Evolutionary conservation across 2,797 vertebrate species (phyloP), one percentile per base, ranked within the genome.

Genomic region (Luscinia luscinia): DNA sequence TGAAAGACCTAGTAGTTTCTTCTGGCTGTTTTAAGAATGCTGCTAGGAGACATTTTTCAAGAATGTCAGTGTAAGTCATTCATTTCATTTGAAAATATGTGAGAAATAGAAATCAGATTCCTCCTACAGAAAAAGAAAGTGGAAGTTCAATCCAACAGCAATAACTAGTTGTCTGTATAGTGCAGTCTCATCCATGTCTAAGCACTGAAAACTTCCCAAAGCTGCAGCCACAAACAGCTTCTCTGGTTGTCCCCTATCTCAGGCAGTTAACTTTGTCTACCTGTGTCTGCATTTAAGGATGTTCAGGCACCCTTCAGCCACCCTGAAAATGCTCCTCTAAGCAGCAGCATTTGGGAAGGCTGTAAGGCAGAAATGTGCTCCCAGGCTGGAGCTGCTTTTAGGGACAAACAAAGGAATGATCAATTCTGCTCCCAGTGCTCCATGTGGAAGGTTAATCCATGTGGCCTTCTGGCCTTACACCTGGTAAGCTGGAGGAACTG

Each of bases 221-320:
- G 40, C 48, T 82, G 59, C 59, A 82, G 23, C 23, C 24, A 40
- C 32, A n/a, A 45, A 49, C 1, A 48, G 34, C n/a, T 51, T 32
- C 45, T 63, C 62, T 30, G 8, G 32, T 49, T 55, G 54, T 40
- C 19, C 45, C 3, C 0, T 9, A 6, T 9, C 43, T 16, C 4
- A 34, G 59, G 41, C 15, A 66, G 28, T 2, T 9, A 43, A 64
- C 19, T 17, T 26, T 22, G 7, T 51, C 13, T 15, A 9, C 17
- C 22, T n/a, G 17, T 27, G 62, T 28, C 51, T 68, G 1, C 16
- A 28, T 11, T 73, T 41, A 40, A 76, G 34, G 36, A 59, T 4
- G 15, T n/a, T 46, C 58, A 61, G 45, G 43, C 32, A 52, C 12
- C 5, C 67, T 89, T 52, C 0, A 2, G n/a, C n/a, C 62, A n/a